A percentile compares a stretch with the other conserved stretches of the same genome.
phyloP scores from a whole-genome alignment of 2,888 invertebrate genomes.

The Ypsolopha sequella region DNA sequence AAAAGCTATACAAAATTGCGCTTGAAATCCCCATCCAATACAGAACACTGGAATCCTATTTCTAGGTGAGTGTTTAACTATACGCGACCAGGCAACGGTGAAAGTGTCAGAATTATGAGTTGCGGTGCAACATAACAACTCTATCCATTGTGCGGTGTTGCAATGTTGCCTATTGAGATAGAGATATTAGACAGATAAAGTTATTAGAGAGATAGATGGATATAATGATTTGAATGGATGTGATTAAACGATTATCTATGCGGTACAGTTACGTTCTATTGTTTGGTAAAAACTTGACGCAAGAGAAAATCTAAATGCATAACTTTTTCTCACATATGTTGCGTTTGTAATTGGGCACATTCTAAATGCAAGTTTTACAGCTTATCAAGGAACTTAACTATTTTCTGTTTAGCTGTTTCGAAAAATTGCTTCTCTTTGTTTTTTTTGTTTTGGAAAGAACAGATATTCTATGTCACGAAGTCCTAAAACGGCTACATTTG shows the following conservation, averaged over 20 bases:
- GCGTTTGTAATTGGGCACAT: neutral
- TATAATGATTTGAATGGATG: neutral
- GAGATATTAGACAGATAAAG: too few relatives aligned
- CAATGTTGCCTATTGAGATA: neutral
- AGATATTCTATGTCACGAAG: too few relatives aligned
- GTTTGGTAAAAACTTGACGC: neutral
- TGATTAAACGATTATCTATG: neutral
- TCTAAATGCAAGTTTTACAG: too few relatives aligned
- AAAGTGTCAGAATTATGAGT: slow-evolving; percentile 50
- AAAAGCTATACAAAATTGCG: too few relatives aligned
- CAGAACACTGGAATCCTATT: too few relatives aligned
- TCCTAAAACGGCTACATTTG: too few relatives aligned
- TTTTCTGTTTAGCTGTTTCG: too few relatives aligned
- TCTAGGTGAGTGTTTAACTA: too few relatives aligned
- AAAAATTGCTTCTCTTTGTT: too few relatives aligned
- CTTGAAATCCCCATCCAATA: too few relatives aligned
- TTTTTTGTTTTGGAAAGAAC: too few relatives aligned
- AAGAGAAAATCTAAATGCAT: neutral
- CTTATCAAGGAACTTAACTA: too few relatives aligned
- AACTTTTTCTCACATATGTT: neutral
- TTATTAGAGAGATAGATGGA: neutral
- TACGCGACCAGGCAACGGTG: slow-evolving; percentile 25
- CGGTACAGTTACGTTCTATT: neutral
- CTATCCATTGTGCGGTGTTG: neutral
- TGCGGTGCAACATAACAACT: slow-evolving; percentile 13